phyloP scores from a whole-genome alignment of 2,888 invertebrate species.

The Drosophila nigricruria region DNA sequence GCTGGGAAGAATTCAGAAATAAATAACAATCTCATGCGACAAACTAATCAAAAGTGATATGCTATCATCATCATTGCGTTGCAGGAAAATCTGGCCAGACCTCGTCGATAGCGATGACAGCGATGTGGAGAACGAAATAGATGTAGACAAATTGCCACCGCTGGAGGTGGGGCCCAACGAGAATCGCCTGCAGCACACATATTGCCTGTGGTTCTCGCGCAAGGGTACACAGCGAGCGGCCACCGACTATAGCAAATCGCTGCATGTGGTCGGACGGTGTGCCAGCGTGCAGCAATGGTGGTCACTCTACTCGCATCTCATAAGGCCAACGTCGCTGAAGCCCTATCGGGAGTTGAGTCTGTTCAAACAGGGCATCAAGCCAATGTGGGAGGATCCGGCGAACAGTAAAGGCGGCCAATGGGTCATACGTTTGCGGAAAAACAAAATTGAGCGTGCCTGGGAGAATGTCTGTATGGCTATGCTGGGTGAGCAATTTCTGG shows the following conservation, averaged over 20 bases:
- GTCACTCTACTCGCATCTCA: slow-evolving; percentile 96
- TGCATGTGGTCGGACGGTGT: slow-evolving; percentile 95
- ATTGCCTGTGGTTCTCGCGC: slow-evolving; percentile 95
- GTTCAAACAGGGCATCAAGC: slow-evolving; percentile 98
- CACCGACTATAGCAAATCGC: slow-evolving; percentile 86
- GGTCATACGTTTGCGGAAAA: slow-evolving; percentile 97
- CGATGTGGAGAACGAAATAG: slow-evolving; percentile 88
- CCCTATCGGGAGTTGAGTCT: slow-evolving; percentile 97
- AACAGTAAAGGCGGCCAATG: slow-evolving; percentile 99
- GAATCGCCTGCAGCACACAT: slow-evolving; percentile 96
- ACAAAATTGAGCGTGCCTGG: slow-evolving; percentile 98
- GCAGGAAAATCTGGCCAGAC: slow-evolving; percentile 83
- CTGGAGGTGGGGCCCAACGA: slow-evolving; percentile 92
- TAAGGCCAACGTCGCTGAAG: slow-evolving; percentile 94
- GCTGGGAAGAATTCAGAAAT: neutral
- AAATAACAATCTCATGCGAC: slow-evolving; percentile 19
- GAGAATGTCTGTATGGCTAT: slow-evolving; percentile 99
- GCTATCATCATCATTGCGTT: slow-evolving; percentile 40
- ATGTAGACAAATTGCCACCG: slow-evolving; percentile 87
- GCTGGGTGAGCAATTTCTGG: slow-evolving; percentile 99
- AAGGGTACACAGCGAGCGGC: slow-evolving; percentile 86
- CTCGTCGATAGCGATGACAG: slow-evolving; percentile 88
- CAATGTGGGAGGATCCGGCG: slow-evolving; percentile 99
- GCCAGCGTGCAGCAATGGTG: slow-evolving; percentile 99
- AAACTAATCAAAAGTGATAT: slow-evolving; percentile 42